Evolutionary conservation across 1,140 invertebrate species (phyloP).

Genomic region (Xylocopa sonorina): DNA sequence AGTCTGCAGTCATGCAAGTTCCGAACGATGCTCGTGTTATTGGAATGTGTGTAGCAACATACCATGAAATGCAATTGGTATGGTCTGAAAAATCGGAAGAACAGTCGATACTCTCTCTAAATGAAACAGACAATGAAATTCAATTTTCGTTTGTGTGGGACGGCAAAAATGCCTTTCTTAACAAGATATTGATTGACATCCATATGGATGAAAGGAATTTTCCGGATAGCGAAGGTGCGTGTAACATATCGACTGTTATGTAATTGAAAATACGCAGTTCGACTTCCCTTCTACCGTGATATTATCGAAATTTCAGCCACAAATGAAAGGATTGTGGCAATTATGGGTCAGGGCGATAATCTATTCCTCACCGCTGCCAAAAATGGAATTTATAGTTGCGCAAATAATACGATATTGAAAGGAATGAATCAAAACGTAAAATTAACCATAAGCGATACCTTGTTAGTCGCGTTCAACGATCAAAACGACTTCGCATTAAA

Average conservation of each 20-base stretch:
- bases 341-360: not conserved
- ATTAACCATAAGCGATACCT: not conserved
- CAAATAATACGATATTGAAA: not conserved
- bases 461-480: not conserved
- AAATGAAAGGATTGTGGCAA: not conserved
- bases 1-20: not conserved
- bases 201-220: conserved; percentile 39
- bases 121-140: no score
- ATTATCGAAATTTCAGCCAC: not conserved
- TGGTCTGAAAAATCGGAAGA: not conserved
- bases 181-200: no score
- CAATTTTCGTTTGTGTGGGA: no score
- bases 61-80: accelerated
- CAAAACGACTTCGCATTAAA: not conserved
- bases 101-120: no score
- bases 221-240: conserved; percentile 33
- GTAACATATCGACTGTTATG: not conserved
- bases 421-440: accelerated
- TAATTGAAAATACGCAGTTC: not conserved
- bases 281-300: not conserved
- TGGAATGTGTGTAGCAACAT: accelerated
- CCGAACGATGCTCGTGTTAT: not conserved
- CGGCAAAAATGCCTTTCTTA: no score
- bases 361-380: conserved; percentile 38
- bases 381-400: conserved; percentile 50